phyloP scores from a whole-genome alignment of 2,888 invertebrate species.

The Mycogona germanica region DNA sequence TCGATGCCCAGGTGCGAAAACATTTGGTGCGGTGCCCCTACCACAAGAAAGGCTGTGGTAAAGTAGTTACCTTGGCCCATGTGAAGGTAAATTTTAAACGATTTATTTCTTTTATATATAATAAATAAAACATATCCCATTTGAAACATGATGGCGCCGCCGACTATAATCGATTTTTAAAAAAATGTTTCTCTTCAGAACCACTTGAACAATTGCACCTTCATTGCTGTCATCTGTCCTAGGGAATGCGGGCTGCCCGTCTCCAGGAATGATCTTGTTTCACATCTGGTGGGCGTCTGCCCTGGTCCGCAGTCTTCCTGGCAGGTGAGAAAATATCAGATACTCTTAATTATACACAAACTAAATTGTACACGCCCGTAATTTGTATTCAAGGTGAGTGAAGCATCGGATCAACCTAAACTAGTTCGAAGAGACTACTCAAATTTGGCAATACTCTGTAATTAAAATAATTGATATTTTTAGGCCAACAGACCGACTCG shows the following conservation, averaged over 20 bases:
- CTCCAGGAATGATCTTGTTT: background rate
- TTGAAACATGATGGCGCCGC: background rate
- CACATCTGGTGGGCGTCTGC: background rate
- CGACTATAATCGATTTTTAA: background rate
- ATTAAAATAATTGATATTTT: no score
- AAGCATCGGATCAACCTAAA: no score
- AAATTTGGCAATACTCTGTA: no score
- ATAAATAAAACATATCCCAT: background rate
- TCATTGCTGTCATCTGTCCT: slow-evolving; percentile 1
- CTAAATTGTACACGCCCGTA: no score
- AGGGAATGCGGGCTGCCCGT: slow-evolving; percentile 3
- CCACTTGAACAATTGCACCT: background rate
- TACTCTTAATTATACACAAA: no score
- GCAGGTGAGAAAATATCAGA: no score
- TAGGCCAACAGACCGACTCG: no score
- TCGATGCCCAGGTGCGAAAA: background rate
- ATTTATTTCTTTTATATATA: background rate
- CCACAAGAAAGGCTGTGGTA: slow-evolving; percentile 3
- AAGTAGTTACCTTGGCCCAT: background rate
- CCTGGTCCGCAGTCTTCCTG: no score
- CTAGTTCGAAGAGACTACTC: no score
- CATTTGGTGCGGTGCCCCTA: slow-evolving; percentile 1
- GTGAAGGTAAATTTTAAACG: background rate
- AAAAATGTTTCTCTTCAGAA: background rate
- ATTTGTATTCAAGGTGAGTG: no score